These are phyloP conservation scores for Charina bottae DNA, from an alignment of 2,113 vertebrate species.

Conservation along the genomic window DNA sequence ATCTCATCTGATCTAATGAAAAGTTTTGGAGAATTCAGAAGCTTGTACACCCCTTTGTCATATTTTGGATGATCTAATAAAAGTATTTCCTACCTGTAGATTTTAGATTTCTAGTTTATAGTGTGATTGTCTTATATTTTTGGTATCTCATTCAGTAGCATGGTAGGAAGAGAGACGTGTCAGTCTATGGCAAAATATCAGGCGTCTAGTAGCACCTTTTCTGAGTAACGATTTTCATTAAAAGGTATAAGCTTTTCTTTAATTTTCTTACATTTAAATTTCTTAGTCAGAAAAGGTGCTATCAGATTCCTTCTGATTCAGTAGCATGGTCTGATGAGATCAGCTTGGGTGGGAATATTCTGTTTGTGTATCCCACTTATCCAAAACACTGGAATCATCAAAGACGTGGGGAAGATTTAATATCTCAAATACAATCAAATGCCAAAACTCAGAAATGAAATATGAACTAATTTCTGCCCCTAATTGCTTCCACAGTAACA, in stretches of 20 bases:
- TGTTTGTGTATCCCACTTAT: neutral
- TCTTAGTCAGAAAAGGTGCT: neutral
- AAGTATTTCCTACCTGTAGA: neutral
- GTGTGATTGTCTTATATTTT: neutral
- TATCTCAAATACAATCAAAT: neutral
- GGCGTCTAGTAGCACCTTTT: neutral
- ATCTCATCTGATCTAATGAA: neutral
- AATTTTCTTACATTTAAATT: neutral
- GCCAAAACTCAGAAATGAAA: neutral
- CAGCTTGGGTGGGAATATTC: neutral
- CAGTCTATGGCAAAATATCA: neutral
- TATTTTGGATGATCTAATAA: neutral
- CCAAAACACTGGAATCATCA: neutral
- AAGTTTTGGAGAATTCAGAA: neutral
- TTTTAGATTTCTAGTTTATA: neutral
- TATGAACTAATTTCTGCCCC: neutral
- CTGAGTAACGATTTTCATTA: neutral
- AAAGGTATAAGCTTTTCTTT: neutral
- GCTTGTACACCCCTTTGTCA: neutral
- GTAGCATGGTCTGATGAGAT: neutral
- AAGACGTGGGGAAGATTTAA: neutral
- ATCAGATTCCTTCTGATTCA: neutral
- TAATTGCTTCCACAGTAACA: neutral
- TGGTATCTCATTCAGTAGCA: neutral
- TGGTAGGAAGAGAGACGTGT: neutral